phyloP scores from a whole-genome alignment of 2,888 invertebrate genomes.

The Colostygia pectinataria region DNA sequence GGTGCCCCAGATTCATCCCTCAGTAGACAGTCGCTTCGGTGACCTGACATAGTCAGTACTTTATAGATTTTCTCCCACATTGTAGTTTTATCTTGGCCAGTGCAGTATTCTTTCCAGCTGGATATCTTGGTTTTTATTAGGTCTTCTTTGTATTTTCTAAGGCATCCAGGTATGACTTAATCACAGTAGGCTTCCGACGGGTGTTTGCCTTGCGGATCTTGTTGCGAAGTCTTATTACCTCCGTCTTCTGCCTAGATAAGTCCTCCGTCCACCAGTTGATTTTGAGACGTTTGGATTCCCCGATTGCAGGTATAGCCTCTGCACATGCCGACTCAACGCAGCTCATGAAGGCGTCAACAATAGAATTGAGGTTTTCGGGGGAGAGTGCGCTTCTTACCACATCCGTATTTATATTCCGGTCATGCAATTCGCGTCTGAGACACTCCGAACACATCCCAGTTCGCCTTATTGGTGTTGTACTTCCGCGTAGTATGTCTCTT shows the following conservation, averaged over 20 bases:
- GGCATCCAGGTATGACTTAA: not conserved
- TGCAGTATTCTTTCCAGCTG: constrained; percentile 2
- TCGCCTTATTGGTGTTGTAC: not conserved
- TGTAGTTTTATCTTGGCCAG: not conserved
- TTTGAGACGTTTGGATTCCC: not conserved
- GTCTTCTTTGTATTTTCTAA: not conserved
- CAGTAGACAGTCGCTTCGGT: not conserved
- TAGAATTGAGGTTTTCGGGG: not conserved
- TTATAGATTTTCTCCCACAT: not conserved
- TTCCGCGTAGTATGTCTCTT: not conserved
- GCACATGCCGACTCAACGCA: not conserved
- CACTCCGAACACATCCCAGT: not conserved
- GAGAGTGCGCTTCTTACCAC: not conserved
- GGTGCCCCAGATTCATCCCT: not conserved
- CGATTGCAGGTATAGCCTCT: not conserved
- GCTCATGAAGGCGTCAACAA: not conserved
- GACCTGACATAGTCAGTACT: not conserved
- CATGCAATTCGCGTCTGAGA: not conserved
- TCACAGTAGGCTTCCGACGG: not conserved
- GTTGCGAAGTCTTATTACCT: not conserved
- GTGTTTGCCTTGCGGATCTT: not conserved
- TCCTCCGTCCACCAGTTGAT: not conserved
- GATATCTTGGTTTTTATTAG: not conserved
- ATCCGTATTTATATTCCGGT: not conserved
- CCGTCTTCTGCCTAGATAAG: not conserved